Evolutionary conservation across 2,113 vertebrate species (phyloP).

Genomic region (Epinephelus fuscoguttatus): DNA sequence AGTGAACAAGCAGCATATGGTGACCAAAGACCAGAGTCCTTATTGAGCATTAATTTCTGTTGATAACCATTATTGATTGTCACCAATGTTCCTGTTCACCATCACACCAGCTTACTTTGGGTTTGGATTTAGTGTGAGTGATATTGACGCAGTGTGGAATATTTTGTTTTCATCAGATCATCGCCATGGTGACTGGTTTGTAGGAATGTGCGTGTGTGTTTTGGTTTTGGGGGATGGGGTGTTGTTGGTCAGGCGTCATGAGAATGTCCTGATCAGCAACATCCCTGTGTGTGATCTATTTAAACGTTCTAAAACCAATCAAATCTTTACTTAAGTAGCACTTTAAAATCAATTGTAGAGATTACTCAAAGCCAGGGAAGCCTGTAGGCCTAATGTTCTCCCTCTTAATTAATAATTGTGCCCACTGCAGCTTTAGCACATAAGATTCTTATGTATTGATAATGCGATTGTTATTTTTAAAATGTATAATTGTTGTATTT

Average conservation of each 20-base stretch:
- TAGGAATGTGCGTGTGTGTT: conserved; percentile 15
- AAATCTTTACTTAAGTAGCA: too few relatives aligned
- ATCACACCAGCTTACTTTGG: background rate
- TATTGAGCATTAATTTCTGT: background rate
- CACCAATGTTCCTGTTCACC: background rate
- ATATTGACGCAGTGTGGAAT: too few relatives aligned
- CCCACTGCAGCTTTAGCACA: too few relatives aligned
- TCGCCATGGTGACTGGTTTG: conserved; percentile 12
- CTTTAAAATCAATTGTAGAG: too few relatives aligned
- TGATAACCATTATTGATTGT: background rate
- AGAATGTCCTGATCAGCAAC: background rate
- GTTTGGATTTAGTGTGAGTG: background rate
- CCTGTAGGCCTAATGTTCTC: too few relatives aligned
- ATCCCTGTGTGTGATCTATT: too few relatives aligned
- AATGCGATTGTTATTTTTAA: background rate
- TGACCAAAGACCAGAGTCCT: background rate
- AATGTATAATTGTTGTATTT: background rate
- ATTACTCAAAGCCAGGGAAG: too few relatives aligned
- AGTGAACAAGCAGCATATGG: background rate
- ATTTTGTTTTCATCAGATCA: background rate
- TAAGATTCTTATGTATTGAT: background rate
- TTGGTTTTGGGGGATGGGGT: background rate
- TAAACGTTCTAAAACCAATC: too few relatives aligned
- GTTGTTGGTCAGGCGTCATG: background rate
- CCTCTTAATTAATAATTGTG: too few relatives aligned